phyloP scores from a whole-genome alignment of 2,113 vertebrate species.

The Engystomops pustulosus region DNA sequence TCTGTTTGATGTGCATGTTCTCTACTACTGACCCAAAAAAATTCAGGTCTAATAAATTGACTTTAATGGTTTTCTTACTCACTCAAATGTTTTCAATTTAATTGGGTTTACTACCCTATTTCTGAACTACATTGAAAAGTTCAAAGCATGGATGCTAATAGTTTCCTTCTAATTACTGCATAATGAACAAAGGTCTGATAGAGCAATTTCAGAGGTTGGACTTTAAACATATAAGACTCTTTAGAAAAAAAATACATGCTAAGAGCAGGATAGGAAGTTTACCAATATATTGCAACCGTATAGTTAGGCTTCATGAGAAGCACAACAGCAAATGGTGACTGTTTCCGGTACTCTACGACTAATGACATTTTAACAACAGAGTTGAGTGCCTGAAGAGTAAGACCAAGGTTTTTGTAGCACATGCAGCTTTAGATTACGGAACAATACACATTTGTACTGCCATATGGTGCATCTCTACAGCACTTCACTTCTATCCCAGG shows the following conservation, averaged over 20 bases:
- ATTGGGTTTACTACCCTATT: conserved; percentile 74
- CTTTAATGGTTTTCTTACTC: conserved; percentile 75
- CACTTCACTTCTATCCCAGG: not conserved
- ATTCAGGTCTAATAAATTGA: conserved; percentile 76
- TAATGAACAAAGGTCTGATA: conserved; percentile 76
- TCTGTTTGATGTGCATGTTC: conserved; percentile 73
- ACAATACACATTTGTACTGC: not conserved
- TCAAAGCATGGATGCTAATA: conserved; percentile 76
- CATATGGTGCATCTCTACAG: not conserved
- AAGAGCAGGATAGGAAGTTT: conserved; percentile 9
- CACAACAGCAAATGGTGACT: not conserved
- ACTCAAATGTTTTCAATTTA: conserved; percentile 80
- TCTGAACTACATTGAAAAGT: conserved; percentile 77
- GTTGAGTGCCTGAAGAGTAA: not conserved
- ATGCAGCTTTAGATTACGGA: not conserved
- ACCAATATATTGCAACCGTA: not conserved
- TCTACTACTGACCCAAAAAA: conserved; percentile 73
- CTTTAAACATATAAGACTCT: conserved; percentile 66
- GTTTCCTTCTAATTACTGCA: conserved; percentile 76
- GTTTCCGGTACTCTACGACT: not conserved
- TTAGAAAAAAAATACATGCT: conserved; percentile 67
- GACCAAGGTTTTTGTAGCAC: not conserved
- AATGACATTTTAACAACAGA: not conserved
- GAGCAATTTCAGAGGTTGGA: conserved; percentile 74
- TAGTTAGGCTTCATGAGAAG: not conserved